Conservation (phyloP, 2,797 vertebrate species). For the Rhynchonycteris naso region DNA sequence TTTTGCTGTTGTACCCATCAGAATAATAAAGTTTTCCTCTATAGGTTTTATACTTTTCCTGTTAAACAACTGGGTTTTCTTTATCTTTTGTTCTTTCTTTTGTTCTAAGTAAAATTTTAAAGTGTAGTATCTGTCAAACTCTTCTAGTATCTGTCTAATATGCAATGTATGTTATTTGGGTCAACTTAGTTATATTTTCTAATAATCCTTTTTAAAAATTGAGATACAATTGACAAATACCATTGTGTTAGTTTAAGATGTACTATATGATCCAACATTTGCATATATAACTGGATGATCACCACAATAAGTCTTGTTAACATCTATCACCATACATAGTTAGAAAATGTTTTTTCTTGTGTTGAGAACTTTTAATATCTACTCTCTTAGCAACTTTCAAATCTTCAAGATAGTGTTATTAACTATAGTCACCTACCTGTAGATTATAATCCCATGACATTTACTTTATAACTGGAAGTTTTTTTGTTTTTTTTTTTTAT, state of each 20-base stretch:
- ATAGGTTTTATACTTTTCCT: background rate
- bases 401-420: background rate
- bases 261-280: background rate
- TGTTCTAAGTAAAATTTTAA: constrained; percentile 46
- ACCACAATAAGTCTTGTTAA: background rate
- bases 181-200: constrained; percentile 1
- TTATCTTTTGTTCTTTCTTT: background rate
- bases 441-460: background rate
- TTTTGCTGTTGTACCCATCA: background rate
- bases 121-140: background rate
- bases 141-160: constrained; percentile 9
- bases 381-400: background rate
- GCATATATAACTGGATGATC: background rate
- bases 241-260: background rate
- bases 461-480: background rate
- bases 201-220: background rate
- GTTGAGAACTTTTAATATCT: background rate
- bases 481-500: no score
- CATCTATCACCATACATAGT: background rate
- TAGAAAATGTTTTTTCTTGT: background rate
- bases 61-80: background rate
- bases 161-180: constrained; percentile 2
- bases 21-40: background rate
- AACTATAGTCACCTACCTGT: background rate
- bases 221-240: background rate